Conservation (phyloP, 64 coral and sea anemone species). For the Dendrophyllia cribrosa region DNA sequence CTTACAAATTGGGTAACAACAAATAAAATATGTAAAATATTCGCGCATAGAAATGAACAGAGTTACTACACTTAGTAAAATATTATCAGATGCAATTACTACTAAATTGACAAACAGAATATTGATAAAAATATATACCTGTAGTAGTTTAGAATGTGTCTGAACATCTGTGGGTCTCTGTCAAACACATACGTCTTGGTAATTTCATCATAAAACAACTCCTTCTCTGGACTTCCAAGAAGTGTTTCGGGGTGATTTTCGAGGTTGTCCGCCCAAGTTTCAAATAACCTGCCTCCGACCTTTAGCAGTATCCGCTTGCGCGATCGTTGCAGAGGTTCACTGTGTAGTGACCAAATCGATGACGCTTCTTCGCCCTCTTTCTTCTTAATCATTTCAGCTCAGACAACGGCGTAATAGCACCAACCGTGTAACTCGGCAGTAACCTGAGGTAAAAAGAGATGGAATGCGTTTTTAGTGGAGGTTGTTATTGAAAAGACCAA, state of each 20-base stretch:
- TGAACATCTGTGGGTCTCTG: conserved; percentile 86
- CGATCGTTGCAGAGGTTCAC: neutral
- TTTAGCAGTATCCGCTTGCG: conserved; percentile 76
- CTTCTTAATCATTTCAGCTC: conserved; percentile 9
- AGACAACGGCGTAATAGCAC: neutral
- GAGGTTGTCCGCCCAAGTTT: conserved; percentile 87
- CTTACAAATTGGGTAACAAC: too few species aligned
- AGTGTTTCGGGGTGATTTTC: conserved; percentile 79
- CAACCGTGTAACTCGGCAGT: neutral
- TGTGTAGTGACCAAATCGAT: conserved; percentile 24
- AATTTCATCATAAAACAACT: conserved; percentile 65
- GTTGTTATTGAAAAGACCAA: conserved; percentile 15
- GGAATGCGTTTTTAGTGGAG: neutral
- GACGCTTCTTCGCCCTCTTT: neutral
- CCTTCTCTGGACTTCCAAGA: conserved; percentile 81
- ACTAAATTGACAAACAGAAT: neutral
- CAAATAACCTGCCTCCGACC: conserved; percentile 82
- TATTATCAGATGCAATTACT: too few species aligned
- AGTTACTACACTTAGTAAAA: too few species aligned
- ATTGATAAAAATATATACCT: conserved; percentile 36
- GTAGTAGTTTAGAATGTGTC: conserved; percentile 93
- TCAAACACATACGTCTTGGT: conserved; percentile 87
- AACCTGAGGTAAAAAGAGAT: neutral
- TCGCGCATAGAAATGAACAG: too few species aligned
- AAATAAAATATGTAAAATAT: too few species aligned